phyloP scores from a whole-genome alignment of 2,797 vertebrate genomes.

The Salarias fasciatus region DNA sequence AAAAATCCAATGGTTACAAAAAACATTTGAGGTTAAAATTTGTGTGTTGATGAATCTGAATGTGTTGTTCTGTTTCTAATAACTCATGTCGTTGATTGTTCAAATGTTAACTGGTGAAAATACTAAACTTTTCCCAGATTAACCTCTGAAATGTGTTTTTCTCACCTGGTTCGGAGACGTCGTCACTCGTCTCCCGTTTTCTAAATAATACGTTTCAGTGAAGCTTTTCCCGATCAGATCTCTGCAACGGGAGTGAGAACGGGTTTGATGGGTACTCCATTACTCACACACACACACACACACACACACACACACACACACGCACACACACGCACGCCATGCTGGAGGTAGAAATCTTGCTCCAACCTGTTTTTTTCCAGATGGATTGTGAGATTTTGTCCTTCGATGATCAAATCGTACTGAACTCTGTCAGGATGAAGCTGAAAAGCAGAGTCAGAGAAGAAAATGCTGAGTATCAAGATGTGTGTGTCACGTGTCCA shows the following conservation, averaged over 20 bases:
- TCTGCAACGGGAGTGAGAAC: conserved; percentile 65
- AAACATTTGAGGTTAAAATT: no score
- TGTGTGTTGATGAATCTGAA: no score
- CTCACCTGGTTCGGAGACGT: conserved; percentile 77
- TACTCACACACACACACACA: no score
- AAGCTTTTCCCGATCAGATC: conserved; percentile 83
- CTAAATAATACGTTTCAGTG: conserved; percentile 82
- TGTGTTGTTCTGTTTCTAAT: no score
- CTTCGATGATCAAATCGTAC: conserved; percentile 80
- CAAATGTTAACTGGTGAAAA: no score
- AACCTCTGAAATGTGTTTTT: neutral
- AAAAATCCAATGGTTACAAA: no score
- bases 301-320: no score
- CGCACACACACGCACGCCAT: neutral
- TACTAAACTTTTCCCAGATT: no score
- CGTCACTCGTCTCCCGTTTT: conserved; percentile 80
- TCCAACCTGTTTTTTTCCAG: conserved; percentile 88
- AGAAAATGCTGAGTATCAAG: no score
- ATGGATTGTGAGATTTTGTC: conserved; percentile 80
- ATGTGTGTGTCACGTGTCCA: no score
- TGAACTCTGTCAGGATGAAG: conserved; percentile 81
- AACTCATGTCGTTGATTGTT: no score
- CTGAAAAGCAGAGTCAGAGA: conserved; percentile 27
- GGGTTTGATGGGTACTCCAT: no score
- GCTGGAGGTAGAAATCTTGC: neutral